Evolutionary conservation across 2,797 vertebrate genomes (phyloP), one percentile per base, ranked within the genome.

Genomic region (Peromyscus nudipes): DNA sequence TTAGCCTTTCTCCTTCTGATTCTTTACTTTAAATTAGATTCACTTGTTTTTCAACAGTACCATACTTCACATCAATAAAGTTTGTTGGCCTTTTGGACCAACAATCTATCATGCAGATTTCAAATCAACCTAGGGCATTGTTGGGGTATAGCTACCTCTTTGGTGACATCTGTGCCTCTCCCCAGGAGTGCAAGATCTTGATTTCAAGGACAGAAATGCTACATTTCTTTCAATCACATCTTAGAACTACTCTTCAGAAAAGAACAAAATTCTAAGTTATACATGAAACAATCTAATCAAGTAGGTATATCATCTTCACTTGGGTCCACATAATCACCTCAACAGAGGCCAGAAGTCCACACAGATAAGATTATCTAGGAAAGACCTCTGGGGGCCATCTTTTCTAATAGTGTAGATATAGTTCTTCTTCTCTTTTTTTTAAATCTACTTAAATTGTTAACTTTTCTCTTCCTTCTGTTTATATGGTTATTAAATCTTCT

Each of bases 1-100:
- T 81, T 91, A 80, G 29, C 46, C 34, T 88, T 89, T 65, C 37
- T 73, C 64, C 37, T 91, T 87, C 82, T 82, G 55, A 3, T 81
- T 79, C 88, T 91, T 49, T 86, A 57, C 6, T 77, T 77, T 90
- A 79, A 94, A 89, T 82, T 94, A 55, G 64, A 84, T 90, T 73
- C 81, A 88, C 40, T 92, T 76, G 8, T 29, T 97, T 95, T 89
- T 86, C 76, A 46, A 83, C 85, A 94, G 62, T 21, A 27, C 40
- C 55, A 31, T 40, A 83, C 62, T 88, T 96, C 64, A 82, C n/a
- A 14, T 73, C 29, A 76, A 82, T 60, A 27, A 73, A 93, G 65
- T 69, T 76, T 62, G 31, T 29, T 88, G 62, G 69, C 69, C 71
- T 94, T 95, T 96, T 76, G 40, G 69, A 92, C 71, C 60, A 34